phyloP scores from a whole-genome alignment of 2,113 vertebrate species.

The Ophiodon elongatus region DNA sequence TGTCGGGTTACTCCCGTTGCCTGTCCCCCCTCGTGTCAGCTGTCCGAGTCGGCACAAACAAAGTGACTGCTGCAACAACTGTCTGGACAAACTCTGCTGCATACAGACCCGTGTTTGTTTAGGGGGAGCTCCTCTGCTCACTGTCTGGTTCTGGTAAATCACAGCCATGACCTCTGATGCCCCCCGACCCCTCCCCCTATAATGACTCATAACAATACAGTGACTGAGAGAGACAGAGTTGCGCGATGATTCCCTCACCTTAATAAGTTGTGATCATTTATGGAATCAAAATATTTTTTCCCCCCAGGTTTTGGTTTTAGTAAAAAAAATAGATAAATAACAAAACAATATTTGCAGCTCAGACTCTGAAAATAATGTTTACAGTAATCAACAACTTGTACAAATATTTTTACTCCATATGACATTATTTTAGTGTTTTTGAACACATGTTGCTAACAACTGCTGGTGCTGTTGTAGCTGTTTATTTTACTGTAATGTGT shows the following conservation, averaged over 20 bases:
- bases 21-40: constrained; percentile 47
- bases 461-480: background rate
- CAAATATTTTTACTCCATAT: too few relatives aligned
- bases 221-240: background rate
- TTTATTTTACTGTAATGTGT: background rate
- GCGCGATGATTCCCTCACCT: too few relatives aligned
- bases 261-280: background rate
- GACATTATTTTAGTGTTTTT: background rate
- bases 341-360: background rate
- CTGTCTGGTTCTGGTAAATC: constrained; percentile 45
- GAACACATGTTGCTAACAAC: background rate
- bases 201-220: background rate
- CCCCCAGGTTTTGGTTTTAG: background rate
- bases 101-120: constrained; percentile 50
- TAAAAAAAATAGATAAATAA: background rate
- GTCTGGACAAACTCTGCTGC: constrained; percentile 17
- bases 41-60: constrained; percentile 43
- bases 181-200: background rate
- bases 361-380: background rate
- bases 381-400: background rate
- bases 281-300: background rate
- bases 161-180: constrained; percentile 53
- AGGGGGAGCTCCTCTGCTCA: constrained; percentile 11
- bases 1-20: too few relatives aligned
- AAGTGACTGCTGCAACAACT: constrained; percentile 38